A percentile compares a stretch with the other conserved stretches of the same genome.
Conservation (phyloP, 2,797 vertebrate genomes). For the Tamandua tetradactyla region DNA sequence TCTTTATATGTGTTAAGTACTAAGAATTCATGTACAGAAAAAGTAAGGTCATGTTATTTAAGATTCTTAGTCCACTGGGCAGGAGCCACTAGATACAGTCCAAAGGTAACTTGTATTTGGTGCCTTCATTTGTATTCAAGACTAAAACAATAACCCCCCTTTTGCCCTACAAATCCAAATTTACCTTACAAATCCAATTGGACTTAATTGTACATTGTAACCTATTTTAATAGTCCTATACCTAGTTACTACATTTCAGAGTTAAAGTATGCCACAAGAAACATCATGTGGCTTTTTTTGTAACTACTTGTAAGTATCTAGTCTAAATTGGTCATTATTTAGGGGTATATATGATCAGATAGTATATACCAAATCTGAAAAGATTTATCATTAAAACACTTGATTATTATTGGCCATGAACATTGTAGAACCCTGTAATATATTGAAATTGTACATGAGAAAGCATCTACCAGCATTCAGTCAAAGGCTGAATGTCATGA, state of each 20-base stretch:
- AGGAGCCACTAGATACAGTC: not conserved
- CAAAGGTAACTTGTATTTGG: not conserved
- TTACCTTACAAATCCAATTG: not conserved
- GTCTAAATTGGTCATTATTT: not conserved
- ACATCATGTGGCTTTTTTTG: not conserved
- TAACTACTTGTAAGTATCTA: not conserved
- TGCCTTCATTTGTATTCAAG: not conserved
- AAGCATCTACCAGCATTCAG: not conserved
- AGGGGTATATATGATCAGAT: not conserved
- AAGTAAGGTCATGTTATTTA: conserved; percentile 39
- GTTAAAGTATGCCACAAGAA: not conserved
- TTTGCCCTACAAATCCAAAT: not conserved
- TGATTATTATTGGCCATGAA: not conserved
- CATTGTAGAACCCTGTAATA: not conserved
- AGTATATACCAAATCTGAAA: not conserved
- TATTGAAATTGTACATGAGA: not conserved
- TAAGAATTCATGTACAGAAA: conserved; percentile 10
- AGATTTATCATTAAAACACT: not conserved
- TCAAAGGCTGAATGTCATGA: not conserved
- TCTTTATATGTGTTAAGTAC: conserved; percentile 8
- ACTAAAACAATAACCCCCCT: not conserved
- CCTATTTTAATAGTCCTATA: not conserved
- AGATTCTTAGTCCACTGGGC: not conserved
- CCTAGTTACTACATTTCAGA: not conserved
- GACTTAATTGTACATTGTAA: not conserved